Evolutionary conservation across 2,797 vertebrate species (phyloP).

Genomic region (Miichthys miiuy): DNA sequence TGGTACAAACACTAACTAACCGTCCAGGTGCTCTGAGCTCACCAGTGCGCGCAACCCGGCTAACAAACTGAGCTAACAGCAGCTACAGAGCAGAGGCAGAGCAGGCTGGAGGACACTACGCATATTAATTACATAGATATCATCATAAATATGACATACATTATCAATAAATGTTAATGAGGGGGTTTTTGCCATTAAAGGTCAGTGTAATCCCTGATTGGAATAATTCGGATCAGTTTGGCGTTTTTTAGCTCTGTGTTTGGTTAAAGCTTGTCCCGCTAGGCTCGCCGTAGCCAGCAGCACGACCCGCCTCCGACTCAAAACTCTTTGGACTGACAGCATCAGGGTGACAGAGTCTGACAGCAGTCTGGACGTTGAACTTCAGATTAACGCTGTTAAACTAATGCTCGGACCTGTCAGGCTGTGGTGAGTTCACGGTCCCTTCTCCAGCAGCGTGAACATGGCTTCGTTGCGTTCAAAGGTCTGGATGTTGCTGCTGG

Average conservation of each 20-base stretch:
- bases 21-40: too few relatives aligned
- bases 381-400: fast-evolving
- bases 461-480: conserved; percentile 51
- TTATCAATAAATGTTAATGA: too few relatives aligned
- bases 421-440: conserved; percentile 34
- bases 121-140: too few relatives aligned
- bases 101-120: too few relatives aligned
- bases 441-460: neutral
- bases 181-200: too few relatives aligned
- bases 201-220: neutral
- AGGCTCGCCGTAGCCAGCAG: conserved; percentile 53
- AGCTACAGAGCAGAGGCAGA: too few relatives aligned
- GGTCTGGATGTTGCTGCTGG: conserved; percentile 38
- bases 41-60: too few relatives aligned
- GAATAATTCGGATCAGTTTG: neutral
- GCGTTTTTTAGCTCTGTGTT: neutral
- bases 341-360: too few relatives aligned
- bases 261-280: neutral
- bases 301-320: conserved; percentile 44
- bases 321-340: neutral
- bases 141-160: too few relatives aligned
- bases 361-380: neutral
- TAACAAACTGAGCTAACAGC: too few relatives aligned
- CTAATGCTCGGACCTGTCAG: neutral
- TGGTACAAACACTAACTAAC: too few relatives aligned